A percentile compares a stretch with the other conserved stretches of the same genome.
Conservation (phyloP, 1,140 invertebrate species). For the Gonioctena quinquepunctata region DNA sequence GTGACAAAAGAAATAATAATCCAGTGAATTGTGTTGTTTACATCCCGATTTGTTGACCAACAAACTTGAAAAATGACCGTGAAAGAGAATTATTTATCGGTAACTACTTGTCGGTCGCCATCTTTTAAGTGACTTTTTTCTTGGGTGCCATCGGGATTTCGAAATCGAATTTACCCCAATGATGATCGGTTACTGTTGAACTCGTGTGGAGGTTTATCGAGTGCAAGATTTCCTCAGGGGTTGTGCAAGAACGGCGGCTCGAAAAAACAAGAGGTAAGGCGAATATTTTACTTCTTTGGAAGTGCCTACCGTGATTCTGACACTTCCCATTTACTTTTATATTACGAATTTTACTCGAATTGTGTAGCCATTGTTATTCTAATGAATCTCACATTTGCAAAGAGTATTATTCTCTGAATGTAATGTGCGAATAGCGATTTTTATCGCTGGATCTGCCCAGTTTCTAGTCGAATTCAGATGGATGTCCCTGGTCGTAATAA, state of each 20-base stretch:
- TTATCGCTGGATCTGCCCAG: background rate
- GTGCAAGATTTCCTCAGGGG: background rate
- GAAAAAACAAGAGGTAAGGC: slow-evolving; percentile 19
- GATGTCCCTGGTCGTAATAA: background rate
- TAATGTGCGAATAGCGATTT: background rate
- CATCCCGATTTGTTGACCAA: slow-evolving; percentile 52
- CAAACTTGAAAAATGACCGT: slow-evolving; percentile 55
- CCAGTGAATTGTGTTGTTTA: slow-evolving; percentile 37
- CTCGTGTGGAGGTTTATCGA: slow-evolving; percentile 13
- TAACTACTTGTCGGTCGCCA: slow-evolving; percentile 61
- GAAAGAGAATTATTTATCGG: slow-evolving; percentile 62
- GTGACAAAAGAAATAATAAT: slow-evolving; percentile 13
- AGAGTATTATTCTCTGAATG: too few relatives aligned
- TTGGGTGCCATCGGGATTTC: slow-evolving; percentile 43
- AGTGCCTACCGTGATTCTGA: slow-evolving; percentile 11
- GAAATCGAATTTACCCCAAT: slow-evolving; percentile 39
- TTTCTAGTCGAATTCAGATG: background rate
- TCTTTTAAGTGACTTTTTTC: slow-evolving; percentile 63
- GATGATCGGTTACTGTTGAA: slow-evolving; percentile 30
- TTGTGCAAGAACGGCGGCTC: slow-evolving; percentile 2
- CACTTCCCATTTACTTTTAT: slow-evolving; percentile 28
- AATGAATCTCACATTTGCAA: background rate
- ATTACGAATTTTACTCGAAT: slow-evolving; percentile 42
- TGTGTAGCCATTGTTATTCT: slow-evolving; percentile 39
- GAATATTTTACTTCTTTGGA: background rate